Conservation (phyloP, 2,113 vertebrate species). For the Pipra filicauda region DNA sequence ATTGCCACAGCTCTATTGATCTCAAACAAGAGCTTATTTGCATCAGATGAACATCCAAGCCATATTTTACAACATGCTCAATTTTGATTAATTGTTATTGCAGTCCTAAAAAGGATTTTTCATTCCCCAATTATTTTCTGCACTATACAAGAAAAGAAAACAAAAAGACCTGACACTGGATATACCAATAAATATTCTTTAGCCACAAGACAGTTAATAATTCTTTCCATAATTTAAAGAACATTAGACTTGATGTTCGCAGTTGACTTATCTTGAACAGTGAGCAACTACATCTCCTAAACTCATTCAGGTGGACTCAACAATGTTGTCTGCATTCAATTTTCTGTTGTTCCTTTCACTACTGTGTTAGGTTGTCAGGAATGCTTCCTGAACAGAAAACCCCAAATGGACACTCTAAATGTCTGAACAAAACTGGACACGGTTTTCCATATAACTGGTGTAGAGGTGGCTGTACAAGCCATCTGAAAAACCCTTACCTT, state of each 20-base stretch:
- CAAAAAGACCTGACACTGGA: background rate
- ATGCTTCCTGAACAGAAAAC: background rate
- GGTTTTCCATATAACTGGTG: fast-evolving
- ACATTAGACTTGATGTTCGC: background rate
- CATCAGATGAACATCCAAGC: background rate
- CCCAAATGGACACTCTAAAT: background rate
- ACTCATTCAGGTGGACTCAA: background rate
- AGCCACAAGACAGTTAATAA: background rate
- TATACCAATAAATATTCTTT: background rate
- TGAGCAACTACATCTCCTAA: background rate
- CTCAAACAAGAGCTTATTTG: conserved; percentile 39
- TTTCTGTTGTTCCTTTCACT: background rate
- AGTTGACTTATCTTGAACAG: background rate
- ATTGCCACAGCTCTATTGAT: conserved; percentile 24
- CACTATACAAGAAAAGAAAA: background rate
- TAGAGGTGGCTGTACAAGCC: background rate
- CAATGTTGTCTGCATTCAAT: background rate
- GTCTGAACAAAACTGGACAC: background rate
- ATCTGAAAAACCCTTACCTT: conserved; percentile 9
- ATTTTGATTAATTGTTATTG: conserved; percentile 44
- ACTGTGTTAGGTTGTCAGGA: background rate
- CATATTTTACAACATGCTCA: background rate
- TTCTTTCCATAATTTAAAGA: background rate
- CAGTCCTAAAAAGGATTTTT: background rate
- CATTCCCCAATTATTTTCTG: background rate